Base-by-base conservation (phyloP, 1,140 invertebrate genomes). In the Plutomurus gul region DNA sequence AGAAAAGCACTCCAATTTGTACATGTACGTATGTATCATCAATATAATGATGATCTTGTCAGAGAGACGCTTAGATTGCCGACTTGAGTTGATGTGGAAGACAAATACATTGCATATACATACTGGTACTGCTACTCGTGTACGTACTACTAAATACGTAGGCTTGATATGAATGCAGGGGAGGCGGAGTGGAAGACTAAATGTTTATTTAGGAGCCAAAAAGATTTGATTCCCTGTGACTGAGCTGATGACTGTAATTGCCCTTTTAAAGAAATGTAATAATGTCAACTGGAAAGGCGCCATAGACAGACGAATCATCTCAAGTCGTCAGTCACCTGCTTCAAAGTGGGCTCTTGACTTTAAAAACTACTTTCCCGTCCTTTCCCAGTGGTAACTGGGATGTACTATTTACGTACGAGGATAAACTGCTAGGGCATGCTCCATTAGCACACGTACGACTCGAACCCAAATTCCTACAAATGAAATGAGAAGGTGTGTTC, bases 1-100 rank as follows among this genome's bases (percentile, higher is more conserved):
- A 65, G 56, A 65, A 65, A 65, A 65, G 56, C 56, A 65, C 56
- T 65, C 56, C 56, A 65, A 65, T 65, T 65, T 65, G 56, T 33
- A 65, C 56, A 65, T 65, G 56, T 65, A 65, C 36, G 27, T 27
- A 65, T 65, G 56, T 65, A 65, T 65, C 56, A 65, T 65, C 56
- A 36, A 65, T 65, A 65, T 65, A 65, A 65, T 65, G 56, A 65
- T 65, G 56, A 65, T 65, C 30, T 33, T 65, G 56, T 65, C 56
- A 65, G 36, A 65, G 56, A 65, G 56, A 65, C 56, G 56, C 56
- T 65, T 65, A 65, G 36, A 65, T 65, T 65, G 56, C 56, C 56
- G 56, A 65, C 22, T 65, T 65, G 25, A 65, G 56, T 33, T 36
- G 56, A 30, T 65, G 56, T 65, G 56, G 56, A 65, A 65, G 56